Conservation (phyloP, 2,797 vertebrate species). For the Bovichtus diacanthus region DNA sequence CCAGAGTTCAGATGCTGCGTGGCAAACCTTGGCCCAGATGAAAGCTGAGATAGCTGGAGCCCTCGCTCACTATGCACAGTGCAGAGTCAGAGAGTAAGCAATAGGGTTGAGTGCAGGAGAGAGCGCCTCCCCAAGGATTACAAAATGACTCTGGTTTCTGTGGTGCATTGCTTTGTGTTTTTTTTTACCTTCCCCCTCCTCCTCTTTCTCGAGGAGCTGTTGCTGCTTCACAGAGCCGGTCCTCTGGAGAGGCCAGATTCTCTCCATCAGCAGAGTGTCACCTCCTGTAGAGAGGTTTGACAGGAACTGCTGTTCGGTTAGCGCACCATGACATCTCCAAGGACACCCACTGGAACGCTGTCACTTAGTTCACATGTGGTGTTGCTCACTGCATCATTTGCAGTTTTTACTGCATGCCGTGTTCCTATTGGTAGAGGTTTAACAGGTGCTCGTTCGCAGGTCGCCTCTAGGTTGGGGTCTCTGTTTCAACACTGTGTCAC, state of each 20-base stretch:
- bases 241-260: conserved; percentile 39
- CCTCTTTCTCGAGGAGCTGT: conserved; percentile 37
- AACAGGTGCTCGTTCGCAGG: not conserved
- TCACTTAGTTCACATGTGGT: conserved; percentile 25
- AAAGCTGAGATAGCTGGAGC: conserved; percentile 46
- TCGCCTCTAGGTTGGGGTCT: conserved; percentile 16
- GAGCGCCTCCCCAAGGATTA: conserved; percentile 51
- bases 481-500: conserved; percentile 5
- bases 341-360: conserved; percentile 40
- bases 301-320: conserved; percentile 59
- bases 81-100: conserved; percentile 34
- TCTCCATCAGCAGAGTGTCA: conserved; percentile 53
- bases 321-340: conserved; percentile 56
- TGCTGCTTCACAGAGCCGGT: conserved; percentile 14
- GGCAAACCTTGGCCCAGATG: conserved; percentile 40
- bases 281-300: conserved; percentile 57
- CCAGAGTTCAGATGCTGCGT: conserved; percentile 47
- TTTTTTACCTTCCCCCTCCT: not conserved
- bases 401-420: not conserved
- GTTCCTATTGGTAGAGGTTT: conserved; percentile 2
- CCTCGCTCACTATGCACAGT: conserved; percentile 3
- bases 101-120: conserved; percentile 24
- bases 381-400: conserved; percentile 40
- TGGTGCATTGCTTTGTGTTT: conserved; percentile 45
- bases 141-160: conserved; percentile 56